Evolutionary conservation across 2,113 vertebrate species (phyloP).

Genomic region (Apteryx mantelli): DNA sequence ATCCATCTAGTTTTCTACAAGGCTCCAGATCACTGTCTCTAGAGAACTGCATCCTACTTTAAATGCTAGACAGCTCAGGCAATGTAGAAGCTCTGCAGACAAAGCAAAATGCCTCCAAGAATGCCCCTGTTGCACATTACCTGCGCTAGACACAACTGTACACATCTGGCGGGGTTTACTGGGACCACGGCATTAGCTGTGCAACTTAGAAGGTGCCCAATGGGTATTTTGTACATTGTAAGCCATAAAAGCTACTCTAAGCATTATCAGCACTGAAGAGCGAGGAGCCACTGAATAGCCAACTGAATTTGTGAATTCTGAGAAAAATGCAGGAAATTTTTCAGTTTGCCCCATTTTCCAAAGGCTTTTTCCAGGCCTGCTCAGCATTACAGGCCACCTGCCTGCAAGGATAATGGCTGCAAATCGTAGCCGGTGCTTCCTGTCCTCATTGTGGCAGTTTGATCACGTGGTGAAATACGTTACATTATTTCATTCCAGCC

Average conservation of each 20-base stretch:
- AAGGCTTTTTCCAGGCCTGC: neutral
- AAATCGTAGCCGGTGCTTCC: neutral
- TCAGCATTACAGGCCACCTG: neutral
- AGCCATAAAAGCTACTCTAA: neutral
- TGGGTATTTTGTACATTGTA: accelerated
- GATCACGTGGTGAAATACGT: neutral
- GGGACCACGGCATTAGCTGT: neutral
- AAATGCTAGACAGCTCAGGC: neutral
- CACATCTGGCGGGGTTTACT: neutral
- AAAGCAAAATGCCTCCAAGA: neutral
- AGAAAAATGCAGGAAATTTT: neutral
- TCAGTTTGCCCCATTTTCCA: neutral
- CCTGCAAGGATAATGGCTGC: neutral
- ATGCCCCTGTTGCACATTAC: neutral
- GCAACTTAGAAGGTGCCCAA: neutral
- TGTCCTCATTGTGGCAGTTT: accelerated
- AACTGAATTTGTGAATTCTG: neutral
- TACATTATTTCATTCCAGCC: neutral
- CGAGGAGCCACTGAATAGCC: neutral
- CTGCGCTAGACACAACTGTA: neutral
- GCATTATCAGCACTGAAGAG: neutral
- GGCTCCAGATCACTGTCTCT: neutral
- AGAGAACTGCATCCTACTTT: neutral
- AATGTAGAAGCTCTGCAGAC: neutral
- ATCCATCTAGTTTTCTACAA: neutral